Base-by-base conservation (phyloP, 1,140 invertebrate species). In the Stegodyphus mimosarum region DNA sequence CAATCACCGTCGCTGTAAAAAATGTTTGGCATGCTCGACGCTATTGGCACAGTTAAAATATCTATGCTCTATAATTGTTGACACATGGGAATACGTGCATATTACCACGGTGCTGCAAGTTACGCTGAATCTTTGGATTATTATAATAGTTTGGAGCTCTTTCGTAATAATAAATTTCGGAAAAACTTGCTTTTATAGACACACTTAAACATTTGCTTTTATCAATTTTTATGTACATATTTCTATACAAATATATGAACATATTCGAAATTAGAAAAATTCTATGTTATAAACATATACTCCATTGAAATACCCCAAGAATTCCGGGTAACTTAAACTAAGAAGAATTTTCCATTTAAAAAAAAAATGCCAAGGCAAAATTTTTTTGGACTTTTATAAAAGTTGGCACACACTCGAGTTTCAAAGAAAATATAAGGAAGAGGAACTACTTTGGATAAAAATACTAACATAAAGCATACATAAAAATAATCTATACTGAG, bases 201-300 rank as follows among this genome's bases (percentile, higher is more conserved):
- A 60, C 15, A 10, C 15, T 60, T 60, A 60, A 60, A 60, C 55
- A 10, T 60, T 60, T 2, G 15, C 15, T 15, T 55, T 6, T 11
- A 74, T 74, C n/a, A 15, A n/a, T 17, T 72, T 72, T 10, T 72
- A 74, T 74, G 10, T 74, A 74, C 72, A 74, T 6, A 48, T 13
- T 55, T 60, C 72, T 74, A 74, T 74, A 74, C 72, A 74, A 48
- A 33, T 60, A 50, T 74, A 55, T 74, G 17, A 55, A 74, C 52
- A 74, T 55, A 15, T 7, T 9, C 52, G 55, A 74, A 60, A 15
- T 74, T 52, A 33, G 9, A 10, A 9, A 10, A 15, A 15, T 10
- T 10, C 55, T 60, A 9, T 60, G 55, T 10, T 10, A 10, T 60
- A 10, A 60, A 60, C 9, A 10, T 15, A 60, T 10, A 60, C 9